A percentile compares a stretch with the other conserved stretches of the same genome.
Conservation (phyloP, 2,113 vertebrate genomes). For the Thermophis baileyi region DNA sequence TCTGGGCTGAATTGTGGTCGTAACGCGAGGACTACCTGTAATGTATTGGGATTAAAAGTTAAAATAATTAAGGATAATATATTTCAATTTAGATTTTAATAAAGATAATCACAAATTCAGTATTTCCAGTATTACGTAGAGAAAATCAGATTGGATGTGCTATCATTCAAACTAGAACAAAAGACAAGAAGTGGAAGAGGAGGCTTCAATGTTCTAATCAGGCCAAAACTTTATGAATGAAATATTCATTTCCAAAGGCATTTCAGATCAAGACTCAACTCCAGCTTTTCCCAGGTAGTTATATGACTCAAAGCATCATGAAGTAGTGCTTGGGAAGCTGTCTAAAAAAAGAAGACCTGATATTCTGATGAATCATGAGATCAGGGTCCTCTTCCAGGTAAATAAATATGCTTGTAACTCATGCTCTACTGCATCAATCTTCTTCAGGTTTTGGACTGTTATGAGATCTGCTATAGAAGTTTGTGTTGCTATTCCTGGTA, state of each 20-base stretch:
- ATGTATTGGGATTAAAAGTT: neutral
- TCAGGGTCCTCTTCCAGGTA: neutral
- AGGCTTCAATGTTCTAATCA: neutral
- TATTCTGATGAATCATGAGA: rapidly evolving
- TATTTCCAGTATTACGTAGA: rapidly evolving
- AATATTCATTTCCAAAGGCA: rapidly evolving
- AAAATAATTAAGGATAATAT: neutral
- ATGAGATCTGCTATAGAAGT: neutral
- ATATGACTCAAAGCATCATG: neutral
- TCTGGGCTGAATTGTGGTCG: neutral
- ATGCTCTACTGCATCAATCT: neutral
- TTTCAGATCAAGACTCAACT: rapidly evolving
- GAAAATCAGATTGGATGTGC: rapidly evolving
- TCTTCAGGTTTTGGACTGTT: neutral
- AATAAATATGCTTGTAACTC: rapidly evolving
- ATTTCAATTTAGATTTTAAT: slow-evolving; percentile 1
- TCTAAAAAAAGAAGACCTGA: neutral
- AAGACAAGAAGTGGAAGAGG: rapidly evolving
- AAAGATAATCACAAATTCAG: slow-evolving; percentile 1
- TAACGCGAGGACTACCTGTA: neutral
- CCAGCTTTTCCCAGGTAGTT: rapidly evolving
- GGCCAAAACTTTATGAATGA: neutral
- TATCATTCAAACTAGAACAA: neutral
- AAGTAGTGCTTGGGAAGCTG: rapidly evolving
- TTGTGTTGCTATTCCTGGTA: neutral